Evolutionary conservation across 2,888 invertebrate species (phyloP).

Genomic region (Lumbricus terrestris): DNA sequence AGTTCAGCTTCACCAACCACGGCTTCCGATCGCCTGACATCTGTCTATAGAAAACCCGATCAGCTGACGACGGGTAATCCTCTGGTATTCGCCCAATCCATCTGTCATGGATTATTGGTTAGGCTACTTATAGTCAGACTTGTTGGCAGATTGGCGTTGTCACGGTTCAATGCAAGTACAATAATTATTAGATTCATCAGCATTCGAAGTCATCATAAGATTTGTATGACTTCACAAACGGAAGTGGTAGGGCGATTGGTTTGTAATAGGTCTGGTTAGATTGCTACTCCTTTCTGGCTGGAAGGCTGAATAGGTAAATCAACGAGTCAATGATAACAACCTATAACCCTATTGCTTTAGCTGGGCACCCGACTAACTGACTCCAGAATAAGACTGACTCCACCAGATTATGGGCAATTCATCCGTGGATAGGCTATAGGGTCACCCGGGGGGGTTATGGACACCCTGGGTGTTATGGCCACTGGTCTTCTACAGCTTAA

Average conservation of each 20-base stretch:
- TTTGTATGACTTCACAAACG: too few species aligned
- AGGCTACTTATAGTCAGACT: background rate
- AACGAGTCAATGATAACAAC: background rate
- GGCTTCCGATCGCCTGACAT: background rate
- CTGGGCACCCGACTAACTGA: too few species aligned
- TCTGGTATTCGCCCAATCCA: background rate
- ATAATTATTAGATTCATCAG: too few species aligned
- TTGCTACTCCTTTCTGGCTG: background rate
- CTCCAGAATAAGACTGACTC: background rate
- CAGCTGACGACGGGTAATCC: background rate
- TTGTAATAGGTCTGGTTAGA: background rate
- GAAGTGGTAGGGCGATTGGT: too few species aligned
- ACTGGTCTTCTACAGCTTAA: too few species aligned
- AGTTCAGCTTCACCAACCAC: background rate
- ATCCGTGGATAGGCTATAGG: too few species aligned
- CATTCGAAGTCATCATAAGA: too few species aligned
- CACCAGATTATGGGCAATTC: too few species aligned
- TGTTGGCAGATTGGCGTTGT: too few species aligned
- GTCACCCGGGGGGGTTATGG: too few species aligned
- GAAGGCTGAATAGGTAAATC: background rate
- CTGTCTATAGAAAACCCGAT: background rate
- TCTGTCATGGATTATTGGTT: background rate
- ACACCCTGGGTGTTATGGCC: too few species aligned
- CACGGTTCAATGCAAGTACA: too few species aligned
- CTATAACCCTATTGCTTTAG: background rate